Evolutionary conservation across 2,797 vertebrate genomes (phyloP).

Genomic region (Paedocypris micromegethes): DNA sequence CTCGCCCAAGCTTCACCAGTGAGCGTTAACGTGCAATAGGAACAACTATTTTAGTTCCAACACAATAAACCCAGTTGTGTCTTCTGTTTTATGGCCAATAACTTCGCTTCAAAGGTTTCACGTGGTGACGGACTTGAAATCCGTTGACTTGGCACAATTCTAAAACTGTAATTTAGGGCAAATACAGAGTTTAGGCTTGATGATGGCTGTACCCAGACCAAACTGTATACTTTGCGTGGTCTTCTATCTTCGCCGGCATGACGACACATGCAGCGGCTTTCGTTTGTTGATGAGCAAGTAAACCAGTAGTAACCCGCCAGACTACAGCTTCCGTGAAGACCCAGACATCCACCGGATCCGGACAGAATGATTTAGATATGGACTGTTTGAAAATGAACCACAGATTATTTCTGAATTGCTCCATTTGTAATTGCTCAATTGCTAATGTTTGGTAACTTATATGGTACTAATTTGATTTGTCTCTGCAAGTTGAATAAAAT

Average conservation of each 20-base stretch:
- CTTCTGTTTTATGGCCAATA: constrained; percentile 29
- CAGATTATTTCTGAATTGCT: neutral
- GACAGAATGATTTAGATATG: no score
- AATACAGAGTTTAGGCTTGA: constrained; percentile 51
- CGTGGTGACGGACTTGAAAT: constrained; percentile 24
- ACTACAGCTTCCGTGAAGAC: constrained; percentile 5
- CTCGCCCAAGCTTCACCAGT: neutral
- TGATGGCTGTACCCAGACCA: constrained; percentile 45
- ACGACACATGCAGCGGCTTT: neutral
- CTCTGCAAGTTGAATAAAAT: no score
- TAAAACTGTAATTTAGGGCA: constrained; percentile 49
- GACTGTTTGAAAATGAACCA: neutral
- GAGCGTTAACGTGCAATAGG: constrained; percentile 12
- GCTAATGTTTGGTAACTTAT: neutral
- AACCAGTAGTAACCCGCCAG: constrained; percentile 11
- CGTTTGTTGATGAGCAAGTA: constrained; percentile 39
- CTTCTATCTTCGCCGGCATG: constrained; percentile 40
- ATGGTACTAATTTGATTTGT: no score
- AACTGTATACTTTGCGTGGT: constrained; percentile 42
- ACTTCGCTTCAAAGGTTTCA: constrained; percentile 36
- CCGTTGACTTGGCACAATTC: constrained; percentile 41
- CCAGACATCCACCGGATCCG: neutral
- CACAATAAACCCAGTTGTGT: constrained; percentile 23
- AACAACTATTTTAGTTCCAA: constrained; percentile 27
- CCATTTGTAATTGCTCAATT: no score